Base-by-base conservation (phyloP, 2,113 vertebrate genomes). In the Rynchops niger region DNA sequence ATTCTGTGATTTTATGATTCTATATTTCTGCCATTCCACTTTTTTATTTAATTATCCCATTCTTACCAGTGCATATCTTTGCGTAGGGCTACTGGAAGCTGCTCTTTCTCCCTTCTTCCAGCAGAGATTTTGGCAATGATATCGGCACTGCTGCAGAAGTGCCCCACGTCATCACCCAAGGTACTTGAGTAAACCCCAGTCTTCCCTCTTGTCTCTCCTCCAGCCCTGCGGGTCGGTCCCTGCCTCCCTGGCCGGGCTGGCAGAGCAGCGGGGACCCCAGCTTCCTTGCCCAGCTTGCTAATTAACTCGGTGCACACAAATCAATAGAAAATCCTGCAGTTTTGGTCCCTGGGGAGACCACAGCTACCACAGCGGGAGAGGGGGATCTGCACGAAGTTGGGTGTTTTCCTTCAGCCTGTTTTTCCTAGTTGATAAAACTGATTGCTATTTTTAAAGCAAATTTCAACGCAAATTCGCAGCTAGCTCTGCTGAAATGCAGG, bases 151-250 rank as follows among this genome's bases (percentile, higher is more conserved):
- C 63, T 26, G 53, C 42, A 70, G 53, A 49, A 49, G 6, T 7
- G 27, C 65, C 47, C 4, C 2, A 40, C 42, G 12, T 11, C 53
- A 6, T 12, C 52, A 38, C 6, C 78, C 26, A 21, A 25, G 53
- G 9, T 34, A 5, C 29, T 9, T 27, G 79, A 42, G 10, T 19
- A 20, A 69, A 47, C 2, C 16, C 52, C 3, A 8, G 15, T 32
- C 63, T 69, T 47, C 17, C 63, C 15, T 27, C 42, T 38, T 15
- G 15, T 5, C 40, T 45, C 26, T 18, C 36, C 23, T 36, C 15
- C 9, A 53, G 25, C 38, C 32, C 25, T 1, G 1, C 2, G 2
- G 25, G 56, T 62, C 4, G 4, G 11, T 61, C 45, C 34, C 36
- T 61, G 36, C 81, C 81, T 71, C 25, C 4, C 15, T 2, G 5